These are phyloP conservation scores for Scaptomyza reducta DNA, from an alignment of 2,888 invertebrate genomes.

Conservation along the genomic window DNA sequence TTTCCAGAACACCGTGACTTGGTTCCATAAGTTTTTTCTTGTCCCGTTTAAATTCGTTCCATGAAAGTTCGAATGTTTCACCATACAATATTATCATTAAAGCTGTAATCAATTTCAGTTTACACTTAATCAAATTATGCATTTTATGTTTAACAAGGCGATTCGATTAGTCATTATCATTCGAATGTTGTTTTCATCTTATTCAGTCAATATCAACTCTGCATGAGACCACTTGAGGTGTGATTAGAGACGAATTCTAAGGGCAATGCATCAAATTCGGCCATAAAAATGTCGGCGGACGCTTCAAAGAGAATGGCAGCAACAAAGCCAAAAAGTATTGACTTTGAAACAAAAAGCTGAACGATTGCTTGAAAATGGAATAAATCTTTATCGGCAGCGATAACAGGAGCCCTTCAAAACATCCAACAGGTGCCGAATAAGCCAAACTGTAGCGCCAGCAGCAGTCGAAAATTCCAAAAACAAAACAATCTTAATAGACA, in stretches of 20 bases:
- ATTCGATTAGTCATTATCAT: neutral
- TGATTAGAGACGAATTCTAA: slow-evolving; percentile 22
- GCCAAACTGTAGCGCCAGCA: slow-evolving; percentile 5
- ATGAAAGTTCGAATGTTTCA: no score
- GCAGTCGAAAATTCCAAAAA: slow-evolving; percentile 33
- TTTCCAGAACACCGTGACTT: no score
- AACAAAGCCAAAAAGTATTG: slow-evolving; percentile 61
- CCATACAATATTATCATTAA: no score
- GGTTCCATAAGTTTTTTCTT: no score
- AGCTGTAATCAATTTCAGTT: no score
- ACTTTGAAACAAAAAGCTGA: slow-evolving; percentile 67
- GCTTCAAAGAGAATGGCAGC: no score
- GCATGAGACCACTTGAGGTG: slow-evolving; percentile 39
- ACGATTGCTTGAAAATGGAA: slow-evolving; percentile 51
- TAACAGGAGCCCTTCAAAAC: slow-evolving; percentile 68
- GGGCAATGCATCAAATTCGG: slow-evolving; percentile 47
- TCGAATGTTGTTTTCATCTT: neutral
- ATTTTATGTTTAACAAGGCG: neutral
- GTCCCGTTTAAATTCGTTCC: no score
- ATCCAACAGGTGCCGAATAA: slow-evolving; percentile 52
- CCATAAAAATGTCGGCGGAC: slow-evolving; percentile 52
- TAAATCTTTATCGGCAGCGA: slow-evolving; percentile 60
- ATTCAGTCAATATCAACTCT: slow-evolving; percentile 13
- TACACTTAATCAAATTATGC: no score
- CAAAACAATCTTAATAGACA: slow-evolving; percentile 48